Evolutionary conservation across 2,113 vertebrate genomes (phyloP), one percentile per base, ranked within the genome.

Genomic region (Notothenia rossii): DNA sequence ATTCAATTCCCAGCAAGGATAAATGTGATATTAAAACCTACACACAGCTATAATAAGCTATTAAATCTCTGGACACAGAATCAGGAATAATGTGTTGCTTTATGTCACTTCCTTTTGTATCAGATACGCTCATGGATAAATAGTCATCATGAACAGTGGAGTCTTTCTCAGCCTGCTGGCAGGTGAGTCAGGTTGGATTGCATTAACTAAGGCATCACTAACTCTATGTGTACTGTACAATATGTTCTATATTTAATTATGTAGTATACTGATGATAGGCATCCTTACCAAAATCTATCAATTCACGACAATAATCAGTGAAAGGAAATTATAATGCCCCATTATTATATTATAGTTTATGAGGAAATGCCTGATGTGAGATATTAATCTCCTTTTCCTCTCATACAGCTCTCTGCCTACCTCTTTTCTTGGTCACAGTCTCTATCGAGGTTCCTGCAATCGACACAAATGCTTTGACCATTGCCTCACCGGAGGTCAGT

Each of bases 171-270:
- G 40, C 14, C 15, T 82, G 5, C 14, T 79, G 50, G 29, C 68
- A 75, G 72, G 72, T 85, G 46, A 71, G 82, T 84, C 60, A 50
- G 7, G 20, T 49, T 54, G 11, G 17, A 70, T 10, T n/a, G 17
- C 20, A 62, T 43, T 2, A 51, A 13, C 9, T n/a, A 46, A 46
- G 61, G 45, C 40, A 46, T 62, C 45, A 17, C 45, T 10, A 25
- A 10, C 15, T 66, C 7, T 20, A 22, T 55, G 48, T 62, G 8
- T 10, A 40, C 36, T 40, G 36, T 40, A 36, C 7, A 6, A 36
- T 36, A 36, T 36, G 36, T 36, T 7, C 36, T 36, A 36, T 7
- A 36, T 36, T 36, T 36, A 36, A 5, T 36, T 36, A 36, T 36
- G 36, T 36, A 36, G 36, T 3, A 25, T 22, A 12, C 12, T 5